phyloP scores from a whole-genome alignment of 2,888 invertebrate genomes.

The Melieria picta region DNA sequence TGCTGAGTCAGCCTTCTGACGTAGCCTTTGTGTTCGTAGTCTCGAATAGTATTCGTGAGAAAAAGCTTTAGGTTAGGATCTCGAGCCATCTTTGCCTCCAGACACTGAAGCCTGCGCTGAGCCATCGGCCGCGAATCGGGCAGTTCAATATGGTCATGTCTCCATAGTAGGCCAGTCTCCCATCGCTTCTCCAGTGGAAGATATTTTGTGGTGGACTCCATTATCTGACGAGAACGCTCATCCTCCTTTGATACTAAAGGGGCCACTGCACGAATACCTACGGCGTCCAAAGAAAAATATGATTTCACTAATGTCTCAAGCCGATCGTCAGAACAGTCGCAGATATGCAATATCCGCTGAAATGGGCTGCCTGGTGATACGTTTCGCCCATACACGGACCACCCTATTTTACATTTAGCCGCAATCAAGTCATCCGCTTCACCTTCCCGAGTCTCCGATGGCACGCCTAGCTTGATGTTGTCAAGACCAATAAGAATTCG shows the following conservation, averaged over 20 bases:
- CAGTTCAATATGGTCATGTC: constrained; percentile 30
- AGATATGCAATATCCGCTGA: constrained; percentile 35
- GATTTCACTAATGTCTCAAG: constrained; percentile 35
- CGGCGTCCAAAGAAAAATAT: constrained; percentile 37
- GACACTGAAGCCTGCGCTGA: constrained; percentile 26
- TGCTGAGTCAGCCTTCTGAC: constrained; percentile 21
- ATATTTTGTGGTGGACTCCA: constrained; percentile 32
- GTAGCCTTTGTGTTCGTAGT: constrained; percentile 32
- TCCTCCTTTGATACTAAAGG: constrained; percentile 35
- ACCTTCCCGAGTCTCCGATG: constrained; percentile 12
- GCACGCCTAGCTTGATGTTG: constrained; percentile 9
- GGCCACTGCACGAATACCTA: constrained; percentile 23
- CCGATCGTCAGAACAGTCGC: constrained; percentile 26
- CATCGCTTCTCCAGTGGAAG: constrained; percentile 26
- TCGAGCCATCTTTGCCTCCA: constrained; percentile 32
- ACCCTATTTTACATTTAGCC: constrained; percentile 37
- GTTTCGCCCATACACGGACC: constrained; percentile 36
- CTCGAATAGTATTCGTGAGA: constrained; percentile 30
- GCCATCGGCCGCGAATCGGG: constrained; percentile 39
- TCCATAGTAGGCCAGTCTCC: constrained; percentile 36
- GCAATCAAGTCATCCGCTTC: constrained; percentile 31
- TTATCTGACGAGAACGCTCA: constrained; percentile 31
- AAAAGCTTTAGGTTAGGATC: constrained; percentile 23
- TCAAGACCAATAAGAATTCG: constrained; percentile 6
- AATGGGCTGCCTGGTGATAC: neutral